Conservation (phyloP, 2,113 vertebrate species). For the Diphyllodes magnificus region DNA sequence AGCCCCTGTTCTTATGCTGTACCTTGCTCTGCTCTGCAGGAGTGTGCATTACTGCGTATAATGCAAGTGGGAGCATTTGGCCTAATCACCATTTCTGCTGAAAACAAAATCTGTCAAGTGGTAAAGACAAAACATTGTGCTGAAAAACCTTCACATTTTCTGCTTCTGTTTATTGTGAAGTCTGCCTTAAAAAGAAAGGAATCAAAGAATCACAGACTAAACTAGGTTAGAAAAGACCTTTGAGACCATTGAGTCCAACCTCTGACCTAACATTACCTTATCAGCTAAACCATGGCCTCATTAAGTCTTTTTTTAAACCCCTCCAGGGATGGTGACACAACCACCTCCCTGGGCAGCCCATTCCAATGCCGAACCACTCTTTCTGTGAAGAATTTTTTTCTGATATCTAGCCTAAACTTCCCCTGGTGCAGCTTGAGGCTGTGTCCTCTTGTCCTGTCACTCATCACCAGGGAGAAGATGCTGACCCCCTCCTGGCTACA, state of each 20-base stretch:
- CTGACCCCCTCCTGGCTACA: background rate
- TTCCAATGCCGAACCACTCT: background rate
- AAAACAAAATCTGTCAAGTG: background rate
- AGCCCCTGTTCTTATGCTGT: background rate
- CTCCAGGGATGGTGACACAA: background rate
- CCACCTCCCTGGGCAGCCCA: background rate
- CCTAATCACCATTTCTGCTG: background rate
- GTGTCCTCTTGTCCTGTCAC: background rate
- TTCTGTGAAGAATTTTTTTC: background rate
- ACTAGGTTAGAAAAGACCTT: background rate
- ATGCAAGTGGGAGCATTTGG: background rate
- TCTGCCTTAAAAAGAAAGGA: background rate
- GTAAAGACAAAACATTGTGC: background rate
- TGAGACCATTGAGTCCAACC: background rate
- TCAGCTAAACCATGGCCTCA: background rate
- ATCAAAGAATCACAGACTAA: background rate
- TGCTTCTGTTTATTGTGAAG: background rate
- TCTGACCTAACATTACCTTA: background rate
- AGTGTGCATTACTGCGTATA: background rate
- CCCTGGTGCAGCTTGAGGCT: background rate
- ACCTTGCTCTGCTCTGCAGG: background rate
- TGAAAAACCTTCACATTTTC: background rate
- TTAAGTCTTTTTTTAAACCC: background rate
- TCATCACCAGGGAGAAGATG: background rate
- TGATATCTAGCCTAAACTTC: background rate